These are phyloP conservation scores for Glossophaga mutica DNA, from an alignment of 2,797 vertebrate species.

Conservation along the genomic window DNA sequence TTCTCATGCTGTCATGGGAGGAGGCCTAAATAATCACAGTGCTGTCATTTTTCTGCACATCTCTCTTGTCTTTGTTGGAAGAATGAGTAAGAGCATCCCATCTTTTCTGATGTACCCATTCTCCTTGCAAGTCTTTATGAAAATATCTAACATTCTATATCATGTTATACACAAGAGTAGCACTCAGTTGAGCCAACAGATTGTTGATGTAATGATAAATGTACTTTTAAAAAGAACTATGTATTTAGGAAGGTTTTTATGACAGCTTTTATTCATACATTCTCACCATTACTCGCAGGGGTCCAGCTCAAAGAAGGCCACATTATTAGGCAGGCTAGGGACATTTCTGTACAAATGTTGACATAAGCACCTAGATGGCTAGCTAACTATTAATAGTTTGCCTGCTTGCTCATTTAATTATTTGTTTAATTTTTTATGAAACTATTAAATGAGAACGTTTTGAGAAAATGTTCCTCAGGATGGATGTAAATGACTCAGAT, in stretches of 20 bases:
- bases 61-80: not conserved
- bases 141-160: not conserved
- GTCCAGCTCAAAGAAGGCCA: not conserved
- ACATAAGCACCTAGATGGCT: not conserved
- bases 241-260: not conserved
- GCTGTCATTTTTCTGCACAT: not conserved
- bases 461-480: not conserved
- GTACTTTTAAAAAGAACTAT: not conserved
- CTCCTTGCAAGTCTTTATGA: not conserved
- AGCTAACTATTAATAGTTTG: not conserved
- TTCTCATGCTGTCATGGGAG: not conserved
- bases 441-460: constrained; percentile 36
- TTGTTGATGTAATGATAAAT: not conserved
- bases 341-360: constrained; percentile 11
- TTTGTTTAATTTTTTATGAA: constrained; percentile 31
- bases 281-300: not conserved
- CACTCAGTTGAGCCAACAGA: not conserved
- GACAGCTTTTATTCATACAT: not conserved
- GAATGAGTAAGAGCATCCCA: not conserved
- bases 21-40: not conserved
- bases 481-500: not conserved
- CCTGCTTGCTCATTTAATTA: not conserved
- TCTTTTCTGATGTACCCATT: not conserved
- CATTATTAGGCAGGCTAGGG: not conserved
- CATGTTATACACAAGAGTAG: not conserved